phyloP scores from a whole-genome alignment of 2,888 invertebrate species.

The Sesia bembeciformis region DNA sequence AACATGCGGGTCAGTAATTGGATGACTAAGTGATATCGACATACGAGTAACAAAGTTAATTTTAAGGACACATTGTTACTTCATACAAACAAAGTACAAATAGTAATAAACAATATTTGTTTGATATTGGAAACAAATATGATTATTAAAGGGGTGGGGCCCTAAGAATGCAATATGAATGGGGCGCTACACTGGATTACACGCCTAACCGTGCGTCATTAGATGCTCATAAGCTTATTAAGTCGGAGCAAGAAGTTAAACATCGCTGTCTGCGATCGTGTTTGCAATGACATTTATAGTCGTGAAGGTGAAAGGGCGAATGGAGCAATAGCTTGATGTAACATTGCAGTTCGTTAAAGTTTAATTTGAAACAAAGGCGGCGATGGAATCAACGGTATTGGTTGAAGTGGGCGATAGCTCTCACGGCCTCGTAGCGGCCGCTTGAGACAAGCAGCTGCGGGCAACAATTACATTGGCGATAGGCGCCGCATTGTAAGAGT shows the following conservation, averaged over 20 bases:
- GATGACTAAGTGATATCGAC: slow-evolving; percentile 49
- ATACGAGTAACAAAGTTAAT: slow-evolving; percentile 17
- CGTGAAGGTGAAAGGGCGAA: slow-evolving; percentile 29
- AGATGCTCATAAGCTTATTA: slow-evolving; percentile 57
- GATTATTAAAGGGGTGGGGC: slow-evolving; percentile 37
- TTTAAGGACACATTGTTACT: slow-evolving; percentile 22
- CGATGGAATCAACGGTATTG: not conserved
- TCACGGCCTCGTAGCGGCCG: slow-evolving; percentile 45
- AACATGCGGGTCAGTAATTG: slow-evolving; percentile 59
- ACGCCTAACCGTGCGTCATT: slow-evolving; percentile 50
- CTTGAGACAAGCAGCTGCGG: slow-evolving; percentile 34
- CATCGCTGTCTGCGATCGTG: slow-evolving; percentile 15
- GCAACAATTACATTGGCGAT: slow-evolving; percentile 58
- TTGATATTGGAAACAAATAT: slow-evolving; percentile 15
- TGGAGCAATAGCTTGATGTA: slow-evolving; percentile 12
- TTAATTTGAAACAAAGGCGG: not conserved
- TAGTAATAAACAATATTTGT: slow-evolving; percentile 11
- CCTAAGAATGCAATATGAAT: slow-evolving; percentile 29
- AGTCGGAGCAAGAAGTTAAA: slow-evolving; percentile 48
- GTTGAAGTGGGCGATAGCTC: slow-evolving; percentile 23
- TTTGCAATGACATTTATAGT: slow-evolving; percentile 25
- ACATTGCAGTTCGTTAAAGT: not conserved
- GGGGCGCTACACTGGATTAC: slow-evolving; percentile 49
- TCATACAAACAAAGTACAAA: slow-evolving; percentile 17
- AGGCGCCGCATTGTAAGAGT: slow-evolving; percentile 40